phyloP scores from a whole-genome alignment of 2,888 invertebrate genomes.

The Ochropacha duplaris region DNA sequence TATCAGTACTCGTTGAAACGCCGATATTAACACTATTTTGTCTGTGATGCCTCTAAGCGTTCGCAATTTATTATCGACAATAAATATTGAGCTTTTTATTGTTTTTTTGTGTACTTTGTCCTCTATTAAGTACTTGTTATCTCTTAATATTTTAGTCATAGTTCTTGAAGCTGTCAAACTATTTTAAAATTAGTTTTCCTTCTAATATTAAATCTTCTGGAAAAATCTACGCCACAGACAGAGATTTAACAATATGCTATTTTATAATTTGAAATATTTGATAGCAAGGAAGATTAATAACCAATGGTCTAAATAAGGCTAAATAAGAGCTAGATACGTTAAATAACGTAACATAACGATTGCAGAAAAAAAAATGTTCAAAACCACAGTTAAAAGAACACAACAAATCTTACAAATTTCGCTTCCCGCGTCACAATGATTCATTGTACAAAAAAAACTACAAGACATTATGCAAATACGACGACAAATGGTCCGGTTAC shows the following conservation, averaged over 20 bases:
- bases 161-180: not conserved
- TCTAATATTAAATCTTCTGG: not conserved
- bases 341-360: not conserved
- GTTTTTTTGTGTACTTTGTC: not conserved
- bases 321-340: too few relatives aligned
- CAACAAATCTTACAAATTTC: not conserved
- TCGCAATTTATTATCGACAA: not conserved
- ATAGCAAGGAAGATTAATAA: too few relatives aligned
- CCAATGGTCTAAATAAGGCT: too few relatives aligned
- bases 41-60: not conserved
- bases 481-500: constrained; percentile 40
- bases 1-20: not conserved
- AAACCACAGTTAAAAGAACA: not conserved
- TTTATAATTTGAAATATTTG: too few relatives aligned
- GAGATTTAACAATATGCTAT: not conserved
- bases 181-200: not conserved
- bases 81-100: not conserved
- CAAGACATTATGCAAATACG: constrained; percentile 27
- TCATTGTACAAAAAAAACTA: constrained; percentile 10
- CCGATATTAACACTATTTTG: not conserved
- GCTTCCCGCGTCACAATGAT: constrained; percentile 1
- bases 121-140: not conserved
- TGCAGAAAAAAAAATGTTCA: not conserved
- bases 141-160: not conserved
- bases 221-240: not conserved